Evolutionary conservation across 2,113 vertebrate species (phyloP).

Genomic region (Alouatta palliata): DNA sequence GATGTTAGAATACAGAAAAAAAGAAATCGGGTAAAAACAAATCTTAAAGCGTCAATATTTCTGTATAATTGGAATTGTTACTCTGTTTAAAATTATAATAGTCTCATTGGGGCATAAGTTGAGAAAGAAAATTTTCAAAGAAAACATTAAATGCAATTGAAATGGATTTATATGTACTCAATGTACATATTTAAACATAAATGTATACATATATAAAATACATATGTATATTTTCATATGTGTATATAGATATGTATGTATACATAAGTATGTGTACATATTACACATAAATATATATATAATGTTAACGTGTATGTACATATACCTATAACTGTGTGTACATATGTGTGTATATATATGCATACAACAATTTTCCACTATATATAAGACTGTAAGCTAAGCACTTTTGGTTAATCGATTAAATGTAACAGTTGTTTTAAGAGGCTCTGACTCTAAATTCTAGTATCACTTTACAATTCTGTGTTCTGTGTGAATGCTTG

Average conservation of each 20-base stretch:
- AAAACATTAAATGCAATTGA: not conserved
- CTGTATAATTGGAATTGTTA: not conserved
- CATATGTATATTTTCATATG: not conserved
- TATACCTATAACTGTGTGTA: too few relatives aligned
- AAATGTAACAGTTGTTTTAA: not conserved
- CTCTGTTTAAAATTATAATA: not conserved
- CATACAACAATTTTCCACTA: not conserved
- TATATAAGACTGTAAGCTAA: not conserved
- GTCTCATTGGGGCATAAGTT: not conserved
- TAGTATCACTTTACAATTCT: not conserved
- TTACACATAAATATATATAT: too few relatives aligned
- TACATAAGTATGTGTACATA: not conserved
- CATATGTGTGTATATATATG: not conserved
- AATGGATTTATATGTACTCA: not conserved
- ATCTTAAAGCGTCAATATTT: not conserved
- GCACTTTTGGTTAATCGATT: not conserved
- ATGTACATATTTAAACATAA: not conserved
- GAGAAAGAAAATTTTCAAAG: not conserved
- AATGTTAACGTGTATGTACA: too few relatives aligned
- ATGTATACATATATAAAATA: not conserved
- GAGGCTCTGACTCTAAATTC: not conserved
- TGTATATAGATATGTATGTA: too few relatives aligned
- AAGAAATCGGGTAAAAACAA: not conserved
- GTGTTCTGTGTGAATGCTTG: not conserved
- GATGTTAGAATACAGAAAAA: not conserved